Evolutionary conservation across 2,797 vertebrate genomes (phyloP).

Genomic region (Pelodytes ibericus): DNA sequence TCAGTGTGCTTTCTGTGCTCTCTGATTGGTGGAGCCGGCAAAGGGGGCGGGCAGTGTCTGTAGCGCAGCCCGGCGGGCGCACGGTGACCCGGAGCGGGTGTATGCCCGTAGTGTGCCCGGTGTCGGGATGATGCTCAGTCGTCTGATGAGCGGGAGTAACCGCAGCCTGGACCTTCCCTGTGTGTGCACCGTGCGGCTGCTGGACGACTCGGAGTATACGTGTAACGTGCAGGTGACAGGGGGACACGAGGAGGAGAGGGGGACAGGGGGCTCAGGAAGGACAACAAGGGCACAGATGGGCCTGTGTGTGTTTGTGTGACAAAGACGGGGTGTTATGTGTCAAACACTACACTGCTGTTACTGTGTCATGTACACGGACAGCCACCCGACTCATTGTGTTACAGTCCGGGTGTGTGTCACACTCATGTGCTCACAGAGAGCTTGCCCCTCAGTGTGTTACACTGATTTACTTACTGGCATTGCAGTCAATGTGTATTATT

Average conservation of each 20-base stretch:
- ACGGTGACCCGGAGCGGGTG: conserved; percentile 55
- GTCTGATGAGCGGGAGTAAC: conserved; percentile 96
- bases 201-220: conserved; percentile 97
- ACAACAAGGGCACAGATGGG: conserved; percentile 21
- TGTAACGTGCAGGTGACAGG: conserved; percentile 92
- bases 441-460: conserved; percentile 5
- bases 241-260: conserved; percentile 44
- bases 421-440: not conserved
- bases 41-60: conserved; percentile 48
- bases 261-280: conserved; percentile 11
- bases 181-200: conserved; percentile 94
- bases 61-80: conserved; percentile 55
- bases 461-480: not conserved
- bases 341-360: not conserved
- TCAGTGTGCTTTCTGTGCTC: conserved; percentile 33
- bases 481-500: not conserved
- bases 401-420: not conserved
- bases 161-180: conserved; percentile 95
- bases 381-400: no score
- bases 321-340: not conserved
- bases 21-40: conserved; percentile 29
- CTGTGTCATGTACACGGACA: not conserved
- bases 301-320: conserved; percentile 8
- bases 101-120: conserved; percentile 38
- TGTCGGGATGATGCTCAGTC: conserved; percentile 95